Evolutionary conservation across 2,113 vertebrate genomes (phyloP).

Genomic region (Pungitius pungitius): DNA sequence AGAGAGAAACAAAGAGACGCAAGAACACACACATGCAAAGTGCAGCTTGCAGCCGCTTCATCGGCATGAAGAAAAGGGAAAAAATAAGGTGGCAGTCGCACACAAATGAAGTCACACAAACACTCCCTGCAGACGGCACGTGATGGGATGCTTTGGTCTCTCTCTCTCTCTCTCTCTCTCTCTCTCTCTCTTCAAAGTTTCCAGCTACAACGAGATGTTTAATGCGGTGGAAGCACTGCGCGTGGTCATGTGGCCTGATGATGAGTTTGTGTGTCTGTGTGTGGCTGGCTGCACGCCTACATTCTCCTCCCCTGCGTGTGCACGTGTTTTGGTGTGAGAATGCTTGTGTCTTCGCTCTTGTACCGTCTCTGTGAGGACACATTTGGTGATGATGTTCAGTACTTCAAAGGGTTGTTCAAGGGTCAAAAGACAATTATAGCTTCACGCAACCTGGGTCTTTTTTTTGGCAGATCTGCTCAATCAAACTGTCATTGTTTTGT

Average conservation of each 20-base stretch:
- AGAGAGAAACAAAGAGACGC: conserved; percentile 17
- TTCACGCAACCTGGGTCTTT: conserved; percentile 1
- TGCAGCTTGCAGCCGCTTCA: conserved; percentile 29
- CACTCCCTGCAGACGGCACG: conserved; percentile 42
- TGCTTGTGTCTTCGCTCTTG: background rate
- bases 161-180: conserved; percentile 15
- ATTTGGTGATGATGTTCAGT: background rate
- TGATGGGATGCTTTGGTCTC: conserved; percentile 73
- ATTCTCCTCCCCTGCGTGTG: background rate
- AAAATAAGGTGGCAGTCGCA: conserved; percentile 21
- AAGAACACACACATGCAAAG: conserved; percentile 15
- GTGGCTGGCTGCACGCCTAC: conserved; percentile 6
- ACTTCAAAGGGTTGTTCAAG: conserved; percentile 44
- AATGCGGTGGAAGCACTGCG: conserved; percentile 38
- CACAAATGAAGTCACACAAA: conserved; percentile 18
- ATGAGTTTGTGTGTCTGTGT: conserved; percentile 20
- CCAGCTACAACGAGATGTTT: conserved; percentile 55
- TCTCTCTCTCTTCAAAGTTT: conserved; percentile 54
- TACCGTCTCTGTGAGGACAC: background rate
- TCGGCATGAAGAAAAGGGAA: conserved; percentile 33
- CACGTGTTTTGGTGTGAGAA: background rate
- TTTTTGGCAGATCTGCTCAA: conserved; percentile 16
- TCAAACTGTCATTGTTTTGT: conserved; percentile 9
- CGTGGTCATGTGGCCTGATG: conserved; percentile 10
- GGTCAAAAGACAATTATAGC: conserved; percentile 15